Evolutionary conservation across 2,888 invertebrate species (phyloP).

Genomic region (Epistrophella euchroma): DNA sequence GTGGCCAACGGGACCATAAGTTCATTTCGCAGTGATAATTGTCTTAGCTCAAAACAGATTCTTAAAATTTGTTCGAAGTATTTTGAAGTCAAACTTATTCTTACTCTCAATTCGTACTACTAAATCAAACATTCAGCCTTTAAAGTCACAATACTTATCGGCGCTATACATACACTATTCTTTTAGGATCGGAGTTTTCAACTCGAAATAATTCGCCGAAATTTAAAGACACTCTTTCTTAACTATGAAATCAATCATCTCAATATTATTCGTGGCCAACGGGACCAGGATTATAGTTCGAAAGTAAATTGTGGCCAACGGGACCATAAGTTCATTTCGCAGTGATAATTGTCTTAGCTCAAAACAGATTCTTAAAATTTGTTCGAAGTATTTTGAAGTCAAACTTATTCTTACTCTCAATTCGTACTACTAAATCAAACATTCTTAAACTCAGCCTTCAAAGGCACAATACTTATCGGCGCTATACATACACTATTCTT

Average conservation of each 20-base stretch:
- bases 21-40: background rate
- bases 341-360: too few relatives aligned
- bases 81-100: background rate
- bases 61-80: background rate
- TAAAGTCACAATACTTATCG: background rate
- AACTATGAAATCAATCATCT: background rate
- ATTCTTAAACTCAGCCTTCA: background rate
- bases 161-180: background rate
- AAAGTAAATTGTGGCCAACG: too few relatives aligned
- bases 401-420: background rate
- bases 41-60: background rate
- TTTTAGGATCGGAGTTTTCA: background rate
- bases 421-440: background rate
- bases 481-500: background rate
- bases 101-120: background rate
- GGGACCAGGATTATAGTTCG: background rate
- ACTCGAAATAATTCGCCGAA: background rate
- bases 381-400: background rate
- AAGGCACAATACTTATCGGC: background rate
- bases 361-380: too few relatives aligned
- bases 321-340: background rate
- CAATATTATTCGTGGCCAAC: background rate
- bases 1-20: conserved; percentile 1
- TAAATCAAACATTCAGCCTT: background rate
- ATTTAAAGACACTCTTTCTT: background rate